Conservation (phyloP, 64 coral and sea anemone genomes). For the Orbicella faveolata region DNA sequence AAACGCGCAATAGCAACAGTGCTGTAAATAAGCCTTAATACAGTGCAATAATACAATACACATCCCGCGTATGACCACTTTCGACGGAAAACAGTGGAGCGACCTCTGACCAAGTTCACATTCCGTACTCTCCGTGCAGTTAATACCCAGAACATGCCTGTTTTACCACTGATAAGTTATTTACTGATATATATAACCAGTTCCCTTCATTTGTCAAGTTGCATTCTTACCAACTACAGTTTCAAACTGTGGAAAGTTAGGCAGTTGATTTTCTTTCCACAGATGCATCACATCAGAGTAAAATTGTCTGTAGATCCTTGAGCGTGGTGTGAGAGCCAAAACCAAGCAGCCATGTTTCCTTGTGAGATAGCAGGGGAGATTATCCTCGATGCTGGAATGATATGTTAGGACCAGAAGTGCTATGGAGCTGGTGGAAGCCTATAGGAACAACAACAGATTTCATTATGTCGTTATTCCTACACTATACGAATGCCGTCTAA, state of each 20-base stretch:
- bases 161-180: too few species aligned
- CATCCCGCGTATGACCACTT: too few species aligned
- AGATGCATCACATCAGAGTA: constrained; percentile 59
- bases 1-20: not conserved
- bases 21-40: not conserved
- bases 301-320: constrained; percentile 54
- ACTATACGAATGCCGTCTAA: too few species aligned
- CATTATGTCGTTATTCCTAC: too few species aligned
- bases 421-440: constrained; percentile 23
- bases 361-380: constrained; percentile 38
- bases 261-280: constrained; percentile 41
- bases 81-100: too few species aligned
- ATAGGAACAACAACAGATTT: not conserved
- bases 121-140: too few species aligned
- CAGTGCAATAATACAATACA: too few species aligned
- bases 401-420: constrained; percentile 43
- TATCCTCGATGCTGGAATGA: not conserved
- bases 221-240: not conserved
- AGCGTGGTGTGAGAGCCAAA: constrained; percentile 47
- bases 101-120: too few species aligned
- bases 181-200: too few species aligned
- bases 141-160: too few species aligned
- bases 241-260: constrained; percentile 33
- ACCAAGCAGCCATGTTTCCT: constrained; percentile 8
- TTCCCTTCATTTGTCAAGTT: too few species aligned